Conservation (phyloP, 64 coral and sea anemone genomes). For the Stichodactyla helianthus region DNA sequence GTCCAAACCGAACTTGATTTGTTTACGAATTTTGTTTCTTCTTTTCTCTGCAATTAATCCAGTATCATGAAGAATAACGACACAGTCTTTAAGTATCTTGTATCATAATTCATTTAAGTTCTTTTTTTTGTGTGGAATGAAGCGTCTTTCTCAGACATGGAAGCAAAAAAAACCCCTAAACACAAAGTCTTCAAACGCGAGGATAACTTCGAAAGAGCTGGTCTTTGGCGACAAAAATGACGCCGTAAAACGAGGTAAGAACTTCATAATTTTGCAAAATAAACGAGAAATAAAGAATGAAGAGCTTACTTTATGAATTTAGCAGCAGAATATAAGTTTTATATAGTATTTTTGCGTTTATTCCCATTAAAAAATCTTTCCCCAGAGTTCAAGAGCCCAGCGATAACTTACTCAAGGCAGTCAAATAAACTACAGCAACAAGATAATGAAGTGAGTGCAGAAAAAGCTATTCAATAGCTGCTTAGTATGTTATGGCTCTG, state of each 20-base stretch:
- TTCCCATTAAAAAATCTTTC: not conserved
- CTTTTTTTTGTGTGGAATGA: slow-evolving; percentile 12
- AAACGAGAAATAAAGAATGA: not conserved
- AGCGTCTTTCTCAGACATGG: slow-evolving; percentile 59
- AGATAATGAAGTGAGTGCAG: not conserved
- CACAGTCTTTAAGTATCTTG: not conserved
- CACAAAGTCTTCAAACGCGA: slow-evolving; percentile 2
- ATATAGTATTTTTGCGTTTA: not conserved
- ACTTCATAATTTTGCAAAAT: not conserved
- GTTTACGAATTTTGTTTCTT: not conserved
- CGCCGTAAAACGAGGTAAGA: not conserved
- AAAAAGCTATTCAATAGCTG: not conserved
- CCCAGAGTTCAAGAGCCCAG: not conserved
- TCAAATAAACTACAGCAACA: not conserved
- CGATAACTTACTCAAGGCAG: not conserved
- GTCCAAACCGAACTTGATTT: not conserved
- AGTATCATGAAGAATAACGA: not conserved
- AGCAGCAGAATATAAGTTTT: not conserved
- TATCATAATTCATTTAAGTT: not conserved
- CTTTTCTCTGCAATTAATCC: not conserved
- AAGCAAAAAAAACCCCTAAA: slow-evolving; percentile 41
- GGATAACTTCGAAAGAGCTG: slow-evolving; percentile 12
- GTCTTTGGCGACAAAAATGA: not conserved
- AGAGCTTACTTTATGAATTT: not conserved
- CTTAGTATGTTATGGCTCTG: not conserved